These are phyloP conservation scores for Drosophila hawaiiensis DNA, from an alignment of 2,888 invertebrate genomes.

Conservation along the genomic window DNA sequence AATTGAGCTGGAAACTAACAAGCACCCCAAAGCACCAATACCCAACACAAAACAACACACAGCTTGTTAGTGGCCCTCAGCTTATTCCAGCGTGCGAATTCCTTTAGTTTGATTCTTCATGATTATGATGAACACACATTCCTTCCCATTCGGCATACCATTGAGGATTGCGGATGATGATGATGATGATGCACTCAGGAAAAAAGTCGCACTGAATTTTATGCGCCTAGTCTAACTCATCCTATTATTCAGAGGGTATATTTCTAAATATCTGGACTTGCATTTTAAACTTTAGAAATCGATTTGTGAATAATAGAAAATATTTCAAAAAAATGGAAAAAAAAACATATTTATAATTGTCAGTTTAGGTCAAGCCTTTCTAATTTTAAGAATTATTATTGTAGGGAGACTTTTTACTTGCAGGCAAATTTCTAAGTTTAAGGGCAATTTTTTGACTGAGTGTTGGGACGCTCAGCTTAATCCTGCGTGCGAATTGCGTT, in stretches of 20 bases:
- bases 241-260: not conserved
- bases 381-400: not conserved
- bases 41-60: not conserved
- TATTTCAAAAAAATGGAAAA: not conserved
- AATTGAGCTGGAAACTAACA: constrained; percentile 55
- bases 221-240: not conserved
- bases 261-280: not conserved
- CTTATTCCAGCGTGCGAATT: constrained; percentile 20
- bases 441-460: not conserved
- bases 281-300: not conserved
- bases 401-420: not conserved
- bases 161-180: not conserved
- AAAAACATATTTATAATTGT: not conserved
- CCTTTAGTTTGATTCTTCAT: constrained; percentile 32
- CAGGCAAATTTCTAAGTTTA: not conserved
- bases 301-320: not conserved
- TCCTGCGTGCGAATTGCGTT: constrained; percentile 23
- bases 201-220: not conserved
- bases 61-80: constrained; percentile 10
- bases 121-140: constrained; percentile 26
- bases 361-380: not conserved
- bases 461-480: not conserved
- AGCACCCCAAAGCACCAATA: constrained; percentile 22
- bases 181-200: constrained; percentile 1
- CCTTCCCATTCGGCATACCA: not conserved